phyloP scores from a whole-genome alignment of 2,797 vertebrate species.

The Phalloptychus januarius region DNA sequence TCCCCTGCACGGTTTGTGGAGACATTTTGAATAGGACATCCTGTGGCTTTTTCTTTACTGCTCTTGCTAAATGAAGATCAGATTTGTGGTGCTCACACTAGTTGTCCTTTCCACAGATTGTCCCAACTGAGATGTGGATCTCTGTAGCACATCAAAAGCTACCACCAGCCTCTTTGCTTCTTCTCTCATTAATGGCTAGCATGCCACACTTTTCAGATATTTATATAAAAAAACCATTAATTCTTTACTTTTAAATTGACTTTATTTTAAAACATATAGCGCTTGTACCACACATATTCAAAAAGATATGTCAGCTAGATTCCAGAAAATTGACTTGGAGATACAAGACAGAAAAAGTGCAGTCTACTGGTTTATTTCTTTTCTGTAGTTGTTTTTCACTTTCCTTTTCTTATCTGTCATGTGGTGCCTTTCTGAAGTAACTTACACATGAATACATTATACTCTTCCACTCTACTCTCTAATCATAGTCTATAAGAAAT shows the following conservation, averaged over 20 bases:
- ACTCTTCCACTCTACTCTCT: constrained; percentile 16
- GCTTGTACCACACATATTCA: constrained; percentile 32
- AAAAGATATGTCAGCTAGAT: constrained; percentile 34
- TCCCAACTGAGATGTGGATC: neutral
- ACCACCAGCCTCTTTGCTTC: too few relatives aligned
- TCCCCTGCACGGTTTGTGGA: neutral
- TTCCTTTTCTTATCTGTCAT: constrained; percentile 10
- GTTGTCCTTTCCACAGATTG: neutral
- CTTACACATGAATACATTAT: constrained; percentile 9
- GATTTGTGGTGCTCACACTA: neutral
- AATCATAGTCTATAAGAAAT: constrained; percentile 43
- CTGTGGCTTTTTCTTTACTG: neutral
- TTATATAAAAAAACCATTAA: too few relatives aligned
- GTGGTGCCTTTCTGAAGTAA: constrained; percentile 20
- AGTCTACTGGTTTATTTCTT: constrained; percentile 43
- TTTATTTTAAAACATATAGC: neutral
- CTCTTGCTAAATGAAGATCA: neutral
- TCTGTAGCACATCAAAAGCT: neutral
- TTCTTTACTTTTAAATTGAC: neutral
- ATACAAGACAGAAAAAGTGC: constrained; percentile 13
- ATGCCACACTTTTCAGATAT: neutral
- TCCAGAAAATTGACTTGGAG: constrained; percentile 38
- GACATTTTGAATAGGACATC: neutral
- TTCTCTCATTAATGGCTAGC: neutral
- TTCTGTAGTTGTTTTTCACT: constrained; percentile 35